Conservation (phyloP, 1,140 invertebrate species). For the Stegodyphus mimosarum region DNA sequence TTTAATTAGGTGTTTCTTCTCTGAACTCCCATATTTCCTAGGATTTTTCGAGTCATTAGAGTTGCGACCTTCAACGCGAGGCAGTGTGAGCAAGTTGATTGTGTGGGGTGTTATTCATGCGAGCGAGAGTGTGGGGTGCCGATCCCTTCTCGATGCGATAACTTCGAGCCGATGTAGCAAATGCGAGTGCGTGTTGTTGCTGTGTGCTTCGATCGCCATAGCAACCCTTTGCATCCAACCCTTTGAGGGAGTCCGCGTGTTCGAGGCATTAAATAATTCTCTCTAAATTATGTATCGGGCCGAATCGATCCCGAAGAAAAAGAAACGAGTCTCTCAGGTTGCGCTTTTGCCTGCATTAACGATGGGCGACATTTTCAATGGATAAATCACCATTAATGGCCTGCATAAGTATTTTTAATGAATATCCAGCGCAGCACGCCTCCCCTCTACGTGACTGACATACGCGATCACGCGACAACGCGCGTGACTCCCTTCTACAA, state of each 20-base stretch:
- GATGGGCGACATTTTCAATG: constrained; percentile 56
- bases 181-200: not conserved
- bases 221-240: constrained; percentile 33
- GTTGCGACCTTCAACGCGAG: no score
- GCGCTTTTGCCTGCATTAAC: constrained; percentile 58
- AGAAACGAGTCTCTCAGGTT: constrained; percentile 26
- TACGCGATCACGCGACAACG: constrained; percentile 43
- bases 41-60: no score
- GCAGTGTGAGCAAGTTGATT: no score
- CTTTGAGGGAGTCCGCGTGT: constrained; percentile 4
- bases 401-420: constrained; percentile 61
- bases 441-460: constrained; percentile 53
- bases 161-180: not conserved
- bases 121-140: no score
- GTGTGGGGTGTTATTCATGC: no score
- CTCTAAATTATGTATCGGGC: constrained; percentile 60
- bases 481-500: constrained; percentile 28
- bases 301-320: constrained; percentile 48
- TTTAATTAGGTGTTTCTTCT: no score
- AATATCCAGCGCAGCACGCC: constrained; percentile 55
- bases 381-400: constrained; percentile 61
- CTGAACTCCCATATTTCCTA: no score
- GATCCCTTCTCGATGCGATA: no score
- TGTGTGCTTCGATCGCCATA: constrained; percentile 11
- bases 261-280: constrained; percentile 57